Base-by-base conservation (phyloP, 2,113 vertebrate genomes). In the Uria lomvia region DNA sequence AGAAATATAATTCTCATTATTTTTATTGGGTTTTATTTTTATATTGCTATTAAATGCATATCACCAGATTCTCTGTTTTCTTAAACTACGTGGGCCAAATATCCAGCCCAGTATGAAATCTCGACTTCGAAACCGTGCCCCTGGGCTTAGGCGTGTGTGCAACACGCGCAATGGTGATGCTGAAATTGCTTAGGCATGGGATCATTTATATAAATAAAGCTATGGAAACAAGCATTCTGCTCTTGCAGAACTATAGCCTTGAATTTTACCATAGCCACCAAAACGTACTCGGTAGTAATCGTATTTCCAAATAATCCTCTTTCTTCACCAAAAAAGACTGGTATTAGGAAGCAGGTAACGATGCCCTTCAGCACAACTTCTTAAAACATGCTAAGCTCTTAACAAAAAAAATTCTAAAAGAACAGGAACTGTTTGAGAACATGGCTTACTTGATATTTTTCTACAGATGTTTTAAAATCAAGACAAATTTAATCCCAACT, bases 1-100 rank as follows among this genome's bases (percentile, higher is more conserved):
- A 95, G 94, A 97, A 91, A 94, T 91, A 95, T 97, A 96, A 97
- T 90, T 95, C 91, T 95, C 84, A 91, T 97, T 95, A 96, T 97
- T 97, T 97, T 95, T 97, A 97, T 94, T 95, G 83, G 63, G 78
- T 36, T 97, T 97, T 96, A 96, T 93, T 96, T 95, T 97, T 95
- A 95, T 90, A 94, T 92, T 96, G 91, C 79, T 94, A 83, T 96
- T 96, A 95, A 94, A 91, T 79, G 94, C 45, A 47, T 86, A 92
- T 82, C 50, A 1, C 77, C 94, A 96, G 63, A 90, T 85, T 96
- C 86, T 93, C 66, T 91, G 91, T 95, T 96, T 96, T 94, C 91
- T 91, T 95, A 82, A 96, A 94, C 73, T 89, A 34, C 13, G 15
- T 91, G 87, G 94, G 89, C 89, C 94, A 97, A 96, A 96, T 77